Evolutionary conservation across 2,888 invertebrate species (phyloP), one percentile per base, ranked within the genome.

Genomic region (Amphipyra berbera): DNA sequence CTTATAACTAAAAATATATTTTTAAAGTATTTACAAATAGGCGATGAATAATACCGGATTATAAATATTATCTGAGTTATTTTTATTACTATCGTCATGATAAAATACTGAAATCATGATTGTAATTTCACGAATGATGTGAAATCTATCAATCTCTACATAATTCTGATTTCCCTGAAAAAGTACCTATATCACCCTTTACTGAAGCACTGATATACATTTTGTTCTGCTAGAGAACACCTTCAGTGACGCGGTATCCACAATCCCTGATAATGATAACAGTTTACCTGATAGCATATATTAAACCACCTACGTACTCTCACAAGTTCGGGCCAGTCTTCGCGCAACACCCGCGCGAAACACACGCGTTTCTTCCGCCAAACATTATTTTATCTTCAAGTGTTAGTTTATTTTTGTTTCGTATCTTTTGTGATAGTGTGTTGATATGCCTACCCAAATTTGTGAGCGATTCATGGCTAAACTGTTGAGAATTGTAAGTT

Each of bases 381-480:
- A 62, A 46, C 46, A 38, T 46, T 55, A 33, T 40, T 50, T 48
- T 69, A 53, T 73, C 55, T 54, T 42, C n/a, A 58, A 69, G 75
- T 70, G 48, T 27, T 56, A 48, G 33, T 68, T 70, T 73, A 70
- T 73, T 56, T 62, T 57, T 41, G 50, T 57, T 42, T 33, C 13
- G 14, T 49, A 60, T 64, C 56, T 78, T 47, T 70, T 63, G 72
- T 74, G 77, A 48, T 56, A 35, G 30, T 56, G 66, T 67, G 68
- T 60, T 74, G 79, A 78, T 44, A 91, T 91, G 91, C 91, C 91
- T 68, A 88, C 91, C 27, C 84, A 88, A 57, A 85, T 83, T 13
- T 82, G 88, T 61, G 91, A 90, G 70, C 89, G 87, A 75, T 87
- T 91, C 71, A 70, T 90, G 65, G 78, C 85, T 15, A 89, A 83